These are phyloP conservation scores for Sphenopsis melanotis DNA, from an alignment of 2,797 vertebrate species.

Conservation along the genomic window DNA sequence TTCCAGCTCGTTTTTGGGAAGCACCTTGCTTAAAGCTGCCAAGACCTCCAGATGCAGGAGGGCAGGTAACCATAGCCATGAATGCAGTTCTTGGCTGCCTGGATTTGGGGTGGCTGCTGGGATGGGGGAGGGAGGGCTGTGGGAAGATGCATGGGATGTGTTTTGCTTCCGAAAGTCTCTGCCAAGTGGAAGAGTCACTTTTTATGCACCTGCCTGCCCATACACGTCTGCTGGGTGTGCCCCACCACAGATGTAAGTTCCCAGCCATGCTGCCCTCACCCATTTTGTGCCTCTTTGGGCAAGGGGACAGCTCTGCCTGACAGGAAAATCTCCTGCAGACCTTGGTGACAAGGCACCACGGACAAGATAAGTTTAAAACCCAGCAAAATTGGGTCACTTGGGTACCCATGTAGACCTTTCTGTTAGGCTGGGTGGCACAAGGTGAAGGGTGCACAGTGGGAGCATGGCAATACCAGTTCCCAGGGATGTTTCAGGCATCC, in stretches of 20 bases:
- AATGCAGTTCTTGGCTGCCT: rapidly evolving
- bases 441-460: background rate
- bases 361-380: background rate
- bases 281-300: rapidly evolving
- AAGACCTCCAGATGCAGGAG: background rate
- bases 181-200: background rate
- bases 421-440: background rate
- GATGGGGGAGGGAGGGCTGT: too few relatives aligned
- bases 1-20: background rate
- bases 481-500: background rate
- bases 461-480: background rate
- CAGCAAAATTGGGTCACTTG: background rate
- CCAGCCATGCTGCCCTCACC: background rate
- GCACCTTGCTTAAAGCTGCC: background rate
- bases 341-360: background rate
- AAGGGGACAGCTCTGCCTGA: background rate
- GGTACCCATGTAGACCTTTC: rapidly evolving
- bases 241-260: background rate
- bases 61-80: background rate
- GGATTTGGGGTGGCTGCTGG: background rate
- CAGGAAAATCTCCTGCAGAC: background rate
- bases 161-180: background rate
- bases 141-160: background rate
- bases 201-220: background rate
- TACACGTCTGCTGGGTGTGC: background rate